These are phyloP conservation scores for Hyles euphorbiae DNA, from an alignment of 1,140 invertebrate species.

Conservation along the genomic window DNA sequence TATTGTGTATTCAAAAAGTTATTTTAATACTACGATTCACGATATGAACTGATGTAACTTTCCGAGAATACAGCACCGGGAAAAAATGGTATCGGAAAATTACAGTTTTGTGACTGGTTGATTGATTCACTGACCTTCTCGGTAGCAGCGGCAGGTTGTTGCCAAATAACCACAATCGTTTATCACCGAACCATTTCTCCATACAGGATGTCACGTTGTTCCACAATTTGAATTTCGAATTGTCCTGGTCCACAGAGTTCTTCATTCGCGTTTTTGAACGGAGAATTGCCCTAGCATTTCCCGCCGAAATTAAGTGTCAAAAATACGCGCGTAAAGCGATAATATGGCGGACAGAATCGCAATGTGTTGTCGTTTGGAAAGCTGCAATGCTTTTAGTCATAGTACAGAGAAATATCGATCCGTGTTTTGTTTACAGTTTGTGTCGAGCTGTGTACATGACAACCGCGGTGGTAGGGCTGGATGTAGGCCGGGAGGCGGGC, in stretches of 20 bases:
- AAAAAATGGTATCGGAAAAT: too few relatives aligned
- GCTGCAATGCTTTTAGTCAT: constrained; percentile 48
- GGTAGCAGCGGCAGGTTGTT: constrained; percentile 88
- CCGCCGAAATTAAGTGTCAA: constrained; percentile 40
- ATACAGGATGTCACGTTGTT: constrained; percentile 78
- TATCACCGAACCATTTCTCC: constrained; percentile 93
- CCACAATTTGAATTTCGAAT: constrained; percentile 53
- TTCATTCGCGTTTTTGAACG: constrained; percentile 56
- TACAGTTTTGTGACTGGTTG: neutral
- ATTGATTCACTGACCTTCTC: constrained; percentile 78
- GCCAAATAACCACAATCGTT: constrained; percentile 90
- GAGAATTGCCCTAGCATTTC: constrained; percentile 37
- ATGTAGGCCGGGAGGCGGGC: constrained; percentile 22
- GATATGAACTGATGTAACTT: too few relatives aligned
- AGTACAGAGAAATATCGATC: constrained; percentile 62
- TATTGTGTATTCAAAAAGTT: too few relatives aligned
- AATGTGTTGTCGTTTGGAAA: constrained; percentile 38
- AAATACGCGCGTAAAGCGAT: constrained; percentile 11
- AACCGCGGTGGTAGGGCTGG: constrained; percentile 59
- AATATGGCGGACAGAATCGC: neutral
- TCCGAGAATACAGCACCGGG: too few relatives aligned
- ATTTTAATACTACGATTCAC: too few relatives aligned
- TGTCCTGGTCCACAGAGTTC: constrained; percentile 30
- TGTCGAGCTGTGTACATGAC: constrained; percentile 68
- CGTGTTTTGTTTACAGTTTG: constrained; percentile 69